phyloP scores from a whole-genome alignment of 2,888 invertebrate species.

The Eulithis testata region DNA sequence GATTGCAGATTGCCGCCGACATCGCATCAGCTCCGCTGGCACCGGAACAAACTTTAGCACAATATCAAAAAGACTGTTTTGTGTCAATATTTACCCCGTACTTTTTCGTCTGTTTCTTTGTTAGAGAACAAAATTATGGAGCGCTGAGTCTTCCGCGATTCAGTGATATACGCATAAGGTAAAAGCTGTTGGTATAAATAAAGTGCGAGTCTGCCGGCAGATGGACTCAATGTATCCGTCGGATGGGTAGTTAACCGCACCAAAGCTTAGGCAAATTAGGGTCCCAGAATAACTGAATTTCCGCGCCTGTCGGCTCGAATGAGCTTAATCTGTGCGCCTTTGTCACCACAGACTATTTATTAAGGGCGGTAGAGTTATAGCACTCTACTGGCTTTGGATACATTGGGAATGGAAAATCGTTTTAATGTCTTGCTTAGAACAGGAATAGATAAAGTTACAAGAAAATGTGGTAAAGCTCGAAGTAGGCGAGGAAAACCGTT shows the following conservation, averaged over 20 bases:
- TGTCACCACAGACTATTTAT: slow-evolving; percentile 13
- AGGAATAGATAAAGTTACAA: neutral
- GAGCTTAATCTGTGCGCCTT: slow-evolving; percentile 15
- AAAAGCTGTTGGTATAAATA: too few species aligned
- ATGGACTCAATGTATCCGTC: slow-evolving; percentile 4
- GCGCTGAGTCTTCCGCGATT: too few species aligned
- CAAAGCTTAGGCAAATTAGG: slow-evolving; percentile 37
- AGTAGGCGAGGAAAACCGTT: neutral
- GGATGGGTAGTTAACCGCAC: slow-evolving; percentile 30
- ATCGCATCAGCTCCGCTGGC: neutral
- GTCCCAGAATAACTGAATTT: slow-evolving; percentile 32
- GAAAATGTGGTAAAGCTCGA: neutral
- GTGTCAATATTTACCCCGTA: too few species aligned
- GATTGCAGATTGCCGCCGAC: neutral
- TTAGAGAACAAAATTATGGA: too few species aligned
- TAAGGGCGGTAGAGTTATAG: neutral
- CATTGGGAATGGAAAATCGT: neutral
- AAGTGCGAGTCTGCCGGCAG: neutral
- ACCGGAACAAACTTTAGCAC: too few species aligned
- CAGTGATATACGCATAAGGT: too few species aligned
- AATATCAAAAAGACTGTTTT: too few species aligned
- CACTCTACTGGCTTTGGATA: neutral
- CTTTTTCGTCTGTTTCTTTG: too few species aligned
- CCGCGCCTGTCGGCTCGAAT: slow-evolving; percentile 17
- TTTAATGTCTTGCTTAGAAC: slow-evolving; percentile 2